These are phyloP conservation scores for Gephyroberyx darwinii DNA, from an alignment of 2,797 vertebrate genomes.

Conservation along the genomic window DNA sequence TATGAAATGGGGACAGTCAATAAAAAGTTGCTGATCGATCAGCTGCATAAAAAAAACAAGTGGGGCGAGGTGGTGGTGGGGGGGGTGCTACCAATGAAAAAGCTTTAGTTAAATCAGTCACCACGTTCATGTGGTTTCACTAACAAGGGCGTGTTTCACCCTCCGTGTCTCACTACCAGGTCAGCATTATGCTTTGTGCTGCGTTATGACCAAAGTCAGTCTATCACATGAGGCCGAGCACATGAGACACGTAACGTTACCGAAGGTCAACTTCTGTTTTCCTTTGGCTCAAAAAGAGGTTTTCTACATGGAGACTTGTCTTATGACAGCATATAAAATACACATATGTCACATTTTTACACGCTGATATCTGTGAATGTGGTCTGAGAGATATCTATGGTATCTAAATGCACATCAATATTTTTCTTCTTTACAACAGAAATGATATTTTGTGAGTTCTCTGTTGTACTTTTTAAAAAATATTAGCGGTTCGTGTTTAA, in stretches of 20 bases:
- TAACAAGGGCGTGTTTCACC: background rate
- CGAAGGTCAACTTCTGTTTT: constrained; percentile 20
- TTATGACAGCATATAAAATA: too few species aligned
- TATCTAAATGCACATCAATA: background rate
- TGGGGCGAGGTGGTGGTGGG: too few species aligned
- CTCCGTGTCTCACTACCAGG: background rate
- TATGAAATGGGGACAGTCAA: background rate
- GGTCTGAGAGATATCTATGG: background rate
- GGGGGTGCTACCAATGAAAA: too few species aligned
- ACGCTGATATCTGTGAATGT: background rate
- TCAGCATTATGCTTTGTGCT: constrained; percentile 30
- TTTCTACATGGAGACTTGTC: background rate
- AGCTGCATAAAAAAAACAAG: background rate
- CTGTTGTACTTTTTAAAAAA: too few species aligned
- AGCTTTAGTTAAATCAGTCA: background rate
- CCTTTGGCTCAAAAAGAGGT: background rate
- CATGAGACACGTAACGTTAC: constrained; percentile 25
- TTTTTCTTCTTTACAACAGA: too few species aligned
- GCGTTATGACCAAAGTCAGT: background rate
- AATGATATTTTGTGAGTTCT: too few species aligned
- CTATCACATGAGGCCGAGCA: constrained; percentile 54
- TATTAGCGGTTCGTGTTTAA: too few species aligned
- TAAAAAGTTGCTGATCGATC: background rate
- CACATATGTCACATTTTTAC: background rate
- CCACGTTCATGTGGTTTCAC: constrained; percentile 4